Conservation (phyloP, 2,797 vertebrate genomes). For the Phataginus tricuspis region DNA sequence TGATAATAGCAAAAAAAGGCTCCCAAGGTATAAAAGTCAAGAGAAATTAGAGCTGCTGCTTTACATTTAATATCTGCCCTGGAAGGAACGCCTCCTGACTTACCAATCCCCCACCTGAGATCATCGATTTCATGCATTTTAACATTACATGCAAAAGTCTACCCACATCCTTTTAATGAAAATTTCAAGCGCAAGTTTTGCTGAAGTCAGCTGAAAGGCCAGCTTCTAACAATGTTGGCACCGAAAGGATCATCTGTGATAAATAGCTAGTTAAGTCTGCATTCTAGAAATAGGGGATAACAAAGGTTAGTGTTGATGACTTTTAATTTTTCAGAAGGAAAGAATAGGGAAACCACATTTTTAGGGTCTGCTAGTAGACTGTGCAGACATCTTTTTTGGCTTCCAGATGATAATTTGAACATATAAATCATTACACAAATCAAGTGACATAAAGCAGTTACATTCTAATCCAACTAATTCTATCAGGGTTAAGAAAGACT, state of each 20-base stretch:
- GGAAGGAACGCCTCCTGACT: conserved; percentile 14
- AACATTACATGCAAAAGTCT: background rate
- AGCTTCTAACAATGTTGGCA: background rate
- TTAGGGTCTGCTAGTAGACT: background rate
- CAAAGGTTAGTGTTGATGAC: background rate
- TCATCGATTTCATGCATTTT: background rate
- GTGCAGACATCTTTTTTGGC: background rate
- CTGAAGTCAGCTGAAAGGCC: background rate
- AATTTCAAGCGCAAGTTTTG: conserved; percentile 19
- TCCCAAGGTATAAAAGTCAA: conserved; percentile 58
- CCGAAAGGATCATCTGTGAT: background rate
- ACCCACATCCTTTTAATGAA: background rate
- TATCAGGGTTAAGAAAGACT: background rate
- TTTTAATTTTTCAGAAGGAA: conserved; percentile 22
- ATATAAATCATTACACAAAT: conserved; percentile 25
- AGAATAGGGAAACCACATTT: background rate
- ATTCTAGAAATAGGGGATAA: background rate
- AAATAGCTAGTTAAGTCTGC: background rate
- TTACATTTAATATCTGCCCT: conserved; percentile 6
- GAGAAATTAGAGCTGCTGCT: conserved; percentile 70
- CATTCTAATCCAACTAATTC: background rate
- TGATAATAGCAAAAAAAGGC: conserved; percentile 68
- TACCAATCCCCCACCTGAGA: background rate
- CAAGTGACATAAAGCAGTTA: background rate
- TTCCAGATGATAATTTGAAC: conserved; percentile 26